Evolutionary conservation across 1,140 invertebrate genomes (phyloP).

Genomic region (Vanessa atalanta): DNA sequence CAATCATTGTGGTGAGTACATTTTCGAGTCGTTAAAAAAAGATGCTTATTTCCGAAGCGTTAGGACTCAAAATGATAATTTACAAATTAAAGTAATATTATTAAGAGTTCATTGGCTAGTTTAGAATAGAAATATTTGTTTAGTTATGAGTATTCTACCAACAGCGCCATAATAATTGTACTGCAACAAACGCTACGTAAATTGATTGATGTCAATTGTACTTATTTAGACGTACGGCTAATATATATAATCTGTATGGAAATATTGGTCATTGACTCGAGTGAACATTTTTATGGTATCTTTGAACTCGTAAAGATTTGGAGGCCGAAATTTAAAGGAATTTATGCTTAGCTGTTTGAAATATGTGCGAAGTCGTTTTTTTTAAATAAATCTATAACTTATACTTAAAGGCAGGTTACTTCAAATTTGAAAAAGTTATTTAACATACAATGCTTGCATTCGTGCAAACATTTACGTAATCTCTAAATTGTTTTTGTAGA

Average conservation of each 20-base stretch:
- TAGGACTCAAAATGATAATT: slow-evolving; percentile 3
- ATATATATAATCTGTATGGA: slow-evolving; percentile 19
- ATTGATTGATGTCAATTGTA: slow-evolving; percentile 24
- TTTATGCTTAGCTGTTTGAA: not conserved
- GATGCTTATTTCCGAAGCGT: not conserved
- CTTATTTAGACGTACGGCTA: slow-evolving; percentile 12
- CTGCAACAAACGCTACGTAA: not conserved
- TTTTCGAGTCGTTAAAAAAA: slow-evolving; percentile 6
- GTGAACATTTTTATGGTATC: slow-evolving; percentile 23
- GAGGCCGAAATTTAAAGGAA: slow-evolving; percentile 2
- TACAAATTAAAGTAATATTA: not conserved
- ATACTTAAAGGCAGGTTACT: not conserved
- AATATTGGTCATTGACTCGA: slow-evolving; percentile 23
- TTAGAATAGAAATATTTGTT: not conserved
- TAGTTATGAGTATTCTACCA: slow-evolving; percentile 3
- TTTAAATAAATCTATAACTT: not conserved
- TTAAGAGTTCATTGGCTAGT: not conserved
- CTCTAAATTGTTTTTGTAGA: not conserved
- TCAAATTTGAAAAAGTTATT: not conserved
- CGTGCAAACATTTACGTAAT: not conserved
- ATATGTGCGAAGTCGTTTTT: too few species aligned
- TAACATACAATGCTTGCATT: not conserved
- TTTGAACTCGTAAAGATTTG: slow-evolving; percentile 16
- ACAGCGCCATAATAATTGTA: not conserved
- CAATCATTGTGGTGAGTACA: slow-evolving; percentile 66